Percentiles rank a stretch among this genome's conserved stretches.
These are phyloP conservation scores for Channallabes apus DNA, from an alignment of 2,797 vertebrate species.

Conservation along the genomic window DNA sequence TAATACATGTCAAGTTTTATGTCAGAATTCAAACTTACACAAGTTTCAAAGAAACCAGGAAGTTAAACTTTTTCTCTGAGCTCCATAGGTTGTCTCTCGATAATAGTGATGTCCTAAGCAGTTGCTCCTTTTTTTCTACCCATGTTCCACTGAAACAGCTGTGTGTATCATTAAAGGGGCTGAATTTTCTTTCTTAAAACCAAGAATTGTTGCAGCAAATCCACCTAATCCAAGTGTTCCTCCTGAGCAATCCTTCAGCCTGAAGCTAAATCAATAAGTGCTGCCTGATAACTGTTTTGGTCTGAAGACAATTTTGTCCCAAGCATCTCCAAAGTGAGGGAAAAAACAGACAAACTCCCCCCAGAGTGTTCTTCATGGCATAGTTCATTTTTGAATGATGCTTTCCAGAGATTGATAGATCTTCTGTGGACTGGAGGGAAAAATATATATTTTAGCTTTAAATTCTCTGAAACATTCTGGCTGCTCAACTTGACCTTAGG, in stretches of 20 bases:
- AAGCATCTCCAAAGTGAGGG: neutral
- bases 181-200: slow-evolving; percentile 14
- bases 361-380: neutral
- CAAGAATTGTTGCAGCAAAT: neutral
- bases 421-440: neutral
- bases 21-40: neutral
- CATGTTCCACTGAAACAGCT: slow-evolving; percentile 11
- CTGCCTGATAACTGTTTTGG: neutral
- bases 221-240: slow-evolving; percentile 9
- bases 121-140: slow-evolving; percentile 1
- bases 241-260: slow-evolving; percentile 5
- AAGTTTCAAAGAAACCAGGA: slow-evolving; percentile 6
- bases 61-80: neutral
- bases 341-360: neutral
- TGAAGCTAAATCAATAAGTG: slow-evolving; percentile 19
- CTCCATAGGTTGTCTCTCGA: slow-evolving; percentile 11
- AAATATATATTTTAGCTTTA: neutral
- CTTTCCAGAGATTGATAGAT: neutral
- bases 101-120: slow-evolving; percentile 24
- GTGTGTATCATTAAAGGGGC: slow-evolving; percentile 21
- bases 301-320: slow-evolving; percentile 12
- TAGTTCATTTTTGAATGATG: slow-evolving; percentile 2
- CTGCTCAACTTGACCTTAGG: neutral
- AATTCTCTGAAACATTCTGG: neutral
- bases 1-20: neutral